Base-by-base conservation (phyloP, 1,140 invertebrate genomes). In the Idris sp. region DNA sequence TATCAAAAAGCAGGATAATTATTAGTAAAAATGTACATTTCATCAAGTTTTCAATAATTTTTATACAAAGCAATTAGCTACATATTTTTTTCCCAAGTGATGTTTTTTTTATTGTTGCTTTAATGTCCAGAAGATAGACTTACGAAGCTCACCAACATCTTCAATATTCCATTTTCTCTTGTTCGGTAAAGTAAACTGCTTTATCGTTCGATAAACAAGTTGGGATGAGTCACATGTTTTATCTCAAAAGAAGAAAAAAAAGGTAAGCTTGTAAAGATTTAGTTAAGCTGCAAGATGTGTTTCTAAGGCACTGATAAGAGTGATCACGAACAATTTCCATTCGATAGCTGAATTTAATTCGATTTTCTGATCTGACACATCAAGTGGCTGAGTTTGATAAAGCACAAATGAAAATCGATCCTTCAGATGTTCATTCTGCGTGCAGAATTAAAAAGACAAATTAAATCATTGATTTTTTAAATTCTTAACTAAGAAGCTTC, bases 161-260 rank as follows among this genome's bases (percentile, higher is more conserved):
- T 69, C 54, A 53, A 69, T 69, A 69, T 69, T 61, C 65, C 65
- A 61, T 54, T 69, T 54, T 46, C 36, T 31, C 35, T 40, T 15
- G 46, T 69, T 61, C 54, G 31, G 41, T 48, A 59, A 46, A 61
- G 40, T 59, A 59, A 59, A 69, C 67, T 38, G 16, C 56, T 54
- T 71, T 61, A 71, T 61, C 54, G 40, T 41, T 54, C 48, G 54
- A 71, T 54, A 71, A 71, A 40, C 49, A 16, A 44, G 26, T 14
- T 8, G 43, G 13, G 33, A 48, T 43, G 25, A 44, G 43, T 18
- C 46, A 53, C 35, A 59, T 31, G 59, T 69, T 69, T 69, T 44
- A 59, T 25, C 15, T 0, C 25, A 7, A 19, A 53, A 28, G 16
- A 62, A 31, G 15, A 40, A 40, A 4, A 15, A 13, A 13, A 13